These are phyloP conservation scores for Cerastis rubricosa DNA, from an alignment of 2,888 invertebrate species.

Conservation along the genomic window DNA sequence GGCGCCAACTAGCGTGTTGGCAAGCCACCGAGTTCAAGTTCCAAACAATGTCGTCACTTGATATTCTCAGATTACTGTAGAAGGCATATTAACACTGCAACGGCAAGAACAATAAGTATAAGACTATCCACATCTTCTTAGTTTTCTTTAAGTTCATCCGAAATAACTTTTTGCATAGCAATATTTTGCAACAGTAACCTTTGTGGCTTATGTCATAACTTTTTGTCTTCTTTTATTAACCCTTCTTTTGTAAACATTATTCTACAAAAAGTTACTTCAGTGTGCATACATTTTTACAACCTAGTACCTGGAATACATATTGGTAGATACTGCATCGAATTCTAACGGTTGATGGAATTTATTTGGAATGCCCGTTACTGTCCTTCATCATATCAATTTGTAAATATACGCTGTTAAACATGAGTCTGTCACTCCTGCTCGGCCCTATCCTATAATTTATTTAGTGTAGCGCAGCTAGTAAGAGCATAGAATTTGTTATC, in stretches of 20 bases:
- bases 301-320: too few relatives aligned
- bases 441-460: background rate
- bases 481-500: background rate
- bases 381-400: background rate
- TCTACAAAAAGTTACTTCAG: background rate
- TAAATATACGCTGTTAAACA: conserved; percentile 6
- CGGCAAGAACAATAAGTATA: conserved; percentile 5
- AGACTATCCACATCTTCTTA: background rate
- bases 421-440: background rate
- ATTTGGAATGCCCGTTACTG: background rate
- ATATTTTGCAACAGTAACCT: background rate
- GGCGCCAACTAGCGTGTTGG: conserved; percentile 55
- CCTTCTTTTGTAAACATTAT: background rate
- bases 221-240: background rate
- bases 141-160: background rate
- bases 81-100: conserved; percentile 26
- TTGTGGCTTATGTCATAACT: background rate
- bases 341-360: background rate
- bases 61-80: conserved; percentile 47
- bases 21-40: conserved; percentile 32
- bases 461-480: background rate
- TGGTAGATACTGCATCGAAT: background rate
- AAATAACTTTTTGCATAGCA: background rate
- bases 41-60: conserved; percentile 56
- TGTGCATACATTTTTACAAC: background rate